phyloP scores from a whole-genome alignment of 1,140 invertebrate genomes.

The Sitophilus oryzae region DNA sequence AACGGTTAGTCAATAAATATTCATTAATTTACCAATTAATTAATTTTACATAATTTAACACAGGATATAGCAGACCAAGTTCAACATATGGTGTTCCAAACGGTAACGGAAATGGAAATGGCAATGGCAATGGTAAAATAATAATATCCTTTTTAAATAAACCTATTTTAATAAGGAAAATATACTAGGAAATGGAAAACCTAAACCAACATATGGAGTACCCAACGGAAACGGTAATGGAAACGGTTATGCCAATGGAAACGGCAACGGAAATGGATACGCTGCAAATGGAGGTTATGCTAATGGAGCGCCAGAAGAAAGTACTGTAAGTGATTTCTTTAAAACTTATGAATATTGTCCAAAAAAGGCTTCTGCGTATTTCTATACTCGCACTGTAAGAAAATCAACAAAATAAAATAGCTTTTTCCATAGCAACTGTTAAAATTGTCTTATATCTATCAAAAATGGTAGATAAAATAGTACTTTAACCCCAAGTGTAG shows the following conservation, averaged over 20 bases:
- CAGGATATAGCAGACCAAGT: slow-evolving; percentile 17
- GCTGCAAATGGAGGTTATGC: slow-evolving; percentile 22
- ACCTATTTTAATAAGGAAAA: too few relatives aligned
- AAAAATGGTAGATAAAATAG: too few relatives aligned
- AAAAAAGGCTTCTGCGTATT: too few relatives aligned
- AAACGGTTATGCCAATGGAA: slow-evolving; percentile 27
- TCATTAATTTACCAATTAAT: too few relatives aligned
- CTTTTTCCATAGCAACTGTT: too few relatives aligned
- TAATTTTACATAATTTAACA: not conserved
- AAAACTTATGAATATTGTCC: too few relatives aligned
- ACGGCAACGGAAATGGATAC: slow-evolving; percentile 29
- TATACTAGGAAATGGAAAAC: too few relatives aligned
- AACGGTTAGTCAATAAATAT: slow-evolving; percentile 20
- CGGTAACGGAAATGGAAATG: slow-evolving; percentile 22
- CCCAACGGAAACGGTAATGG: slow-evolving; percentile 30
- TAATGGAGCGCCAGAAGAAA: slow-evolving; percentile 16
- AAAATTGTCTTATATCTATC: too few relatives aligned
- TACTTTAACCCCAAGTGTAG: too few relatives aligned
- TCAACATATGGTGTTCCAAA: slow-evolving; percentile 8
- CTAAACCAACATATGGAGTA: slow-evolving; percentile 20
- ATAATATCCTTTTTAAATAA: too few relatives aligned
- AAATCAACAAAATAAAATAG: too few relatives aligned
- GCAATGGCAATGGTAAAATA: slow-evolving; percentile 27
- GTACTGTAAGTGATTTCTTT: slow-evolving; percentile 14
- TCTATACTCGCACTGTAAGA: too few relatives aligned